These are phyloP conservation scores for Malurus splendens DNA, from an alignment of 2,797 vertebrate genomes.

Conservation along the genomic window DNA sequence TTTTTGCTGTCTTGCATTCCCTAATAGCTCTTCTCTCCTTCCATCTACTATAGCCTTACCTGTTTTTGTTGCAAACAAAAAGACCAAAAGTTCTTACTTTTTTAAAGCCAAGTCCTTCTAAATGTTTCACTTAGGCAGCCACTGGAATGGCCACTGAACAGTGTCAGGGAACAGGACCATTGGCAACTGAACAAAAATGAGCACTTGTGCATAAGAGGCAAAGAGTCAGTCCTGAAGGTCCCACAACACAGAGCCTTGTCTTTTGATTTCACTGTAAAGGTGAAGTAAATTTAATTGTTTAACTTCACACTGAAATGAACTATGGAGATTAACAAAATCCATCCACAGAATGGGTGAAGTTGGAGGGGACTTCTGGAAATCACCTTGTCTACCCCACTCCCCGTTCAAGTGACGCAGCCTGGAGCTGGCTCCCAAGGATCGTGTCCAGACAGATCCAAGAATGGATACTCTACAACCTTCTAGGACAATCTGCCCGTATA, in stretches of 20 bases:
- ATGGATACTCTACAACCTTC: neutral
- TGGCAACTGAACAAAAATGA: neutral
- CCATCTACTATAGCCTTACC: neutral
- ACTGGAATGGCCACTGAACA: neutral
- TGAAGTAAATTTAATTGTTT: neutral
- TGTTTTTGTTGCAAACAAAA: neutral
- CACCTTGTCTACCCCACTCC: no score
- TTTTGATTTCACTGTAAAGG: neutral
- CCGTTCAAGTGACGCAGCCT: neutral
- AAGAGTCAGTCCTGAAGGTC: neutral
- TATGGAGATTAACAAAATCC: neutral
- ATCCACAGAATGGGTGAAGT: neutral
- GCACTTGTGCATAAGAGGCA: neutral
- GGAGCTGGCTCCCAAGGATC: neutral
- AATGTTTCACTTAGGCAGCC: fast-evolving
- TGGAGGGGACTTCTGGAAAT: neutral
- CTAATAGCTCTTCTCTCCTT: neutral
- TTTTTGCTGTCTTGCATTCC: neutral
- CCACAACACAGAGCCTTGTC: fast-evolving
- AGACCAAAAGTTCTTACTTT: neutral
- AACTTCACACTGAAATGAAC: neutral
- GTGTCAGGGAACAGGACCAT: neutral
- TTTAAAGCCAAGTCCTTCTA: neutral
- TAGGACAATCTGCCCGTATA: neutral
- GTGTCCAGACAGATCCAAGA: neutral